These are phyloP conservation scores for Eptatretus atami DNA, from an alignment of 2,797 vertebrate species.

Conservation along the genomic window DNA sequence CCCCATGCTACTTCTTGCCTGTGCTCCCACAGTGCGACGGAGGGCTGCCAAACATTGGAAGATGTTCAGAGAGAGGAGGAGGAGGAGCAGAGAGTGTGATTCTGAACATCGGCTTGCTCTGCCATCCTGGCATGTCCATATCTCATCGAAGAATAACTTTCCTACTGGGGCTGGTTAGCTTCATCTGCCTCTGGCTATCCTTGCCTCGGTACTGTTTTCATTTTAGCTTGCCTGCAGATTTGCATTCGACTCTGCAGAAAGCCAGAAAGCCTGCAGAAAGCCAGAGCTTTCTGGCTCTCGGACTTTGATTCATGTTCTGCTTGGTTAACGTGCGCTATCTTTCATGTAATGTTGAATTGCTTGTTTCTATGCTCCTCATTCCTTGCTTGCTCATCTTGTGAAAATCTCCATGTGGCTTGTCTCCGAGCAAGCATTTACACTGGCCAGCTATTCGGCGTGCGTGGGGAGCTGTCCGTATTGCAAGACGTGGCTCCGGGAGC, in stretches of 20 bases:
- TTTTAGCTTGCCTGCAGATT: background rate
- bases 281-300: too few species aligned
- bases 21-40: conserved; percentile 24
- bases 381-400: background rate
- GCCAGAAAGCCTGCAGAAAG: too few species aligned
- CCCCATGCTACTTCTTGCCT: background rate
- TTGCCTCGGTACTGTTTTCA: conserved; percentile 31
- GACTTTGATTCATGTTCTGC: too few species aligned
- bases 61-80: background rate
- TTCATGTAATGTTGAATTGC: too few species aligned
- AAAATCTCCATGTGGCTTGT: background rate
- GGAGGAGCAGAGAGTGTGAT: conserved; percentile 8
- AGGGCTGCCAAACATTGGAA: conserved; percentile 28
- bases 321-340: too few species aligned
- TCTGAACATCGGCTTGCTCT: conserved; percentile 9
- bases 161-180: conserved; percentile 71
- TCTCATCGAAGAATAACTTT: conserved; percentile 68
- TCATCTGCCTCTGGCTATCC: conserved; percentile 74
- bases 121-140: conserved; percentile 39
- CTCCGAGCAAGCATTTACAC: conserved; percentile 24
- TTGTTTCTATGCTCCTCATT: background rate
- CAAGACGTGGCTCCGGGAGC: conserved; percentile 56
- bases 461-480: conserved; percentile 50
- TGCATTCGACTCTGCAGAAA: too few species aligned
- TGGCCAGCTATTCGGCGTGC: conserved; percentile 38